Evolutionary conservation across 2,797 vertebrate species (phyloP).

Genomic region (Heterohyrax brucei): DNA sequence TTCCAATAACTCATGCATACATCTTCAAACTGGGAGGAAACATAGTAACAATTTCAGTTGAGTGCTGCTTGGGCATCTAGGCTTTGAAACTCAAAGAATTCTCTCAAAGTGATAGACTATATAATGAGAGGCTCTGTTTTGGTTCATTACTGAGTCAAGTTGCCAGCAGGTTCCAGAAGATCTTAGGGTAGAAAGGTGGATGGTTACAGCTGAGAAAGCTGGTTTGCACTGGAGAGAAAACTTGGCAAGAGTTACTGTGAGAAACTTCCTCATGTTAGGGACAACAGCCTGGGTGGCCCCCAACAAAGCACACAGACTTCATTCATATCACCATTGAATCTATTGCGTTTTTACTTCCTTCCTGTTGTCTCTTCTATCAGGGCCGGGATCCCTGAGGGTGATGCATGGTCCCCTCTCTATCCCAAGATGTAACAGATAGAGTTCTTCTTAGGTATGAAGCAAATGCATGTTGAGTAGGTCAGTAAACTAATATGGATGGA

Average conservation of each 20-base stretch:
- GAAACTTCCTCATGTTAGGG: neutral
- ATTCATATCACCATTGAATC: neutral
- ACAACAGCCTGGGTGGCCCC: fast-evolving
- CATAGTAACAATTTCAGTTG: too few species aligned
- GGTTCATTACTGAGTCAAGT: fast-evolving
- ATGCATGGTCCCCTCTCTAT: fast-evolving
- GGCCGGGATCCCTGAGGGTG: fast-evolving
- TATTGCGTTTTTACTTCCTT: neutral
- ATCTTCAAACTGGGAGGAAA: neutral
- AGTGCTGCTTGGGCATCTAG: neutral
- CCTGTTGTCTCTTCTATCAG: too few species aligned
- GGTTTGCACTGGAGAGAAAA: neutral
- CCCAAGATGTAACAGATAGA: neutral
- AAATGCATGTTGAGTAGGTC: fast-evolving
- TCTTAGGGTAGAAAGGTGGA: fast-evolving
- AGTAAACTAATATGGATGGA: fast-evolving
- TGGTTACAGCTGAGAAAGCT: fast-evolving
- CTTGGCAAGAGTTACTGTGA: neutral
- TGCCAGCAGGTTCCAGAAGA: neutral
- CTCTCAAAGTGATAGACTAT: fast-evolving
- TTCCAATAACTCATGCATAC: too few species aligned
- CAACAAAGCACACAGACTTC: fast-evolving
- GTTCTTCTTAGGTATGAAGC: neutral
- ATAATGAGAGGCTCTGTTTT: neutral
- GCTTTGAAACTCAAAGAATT: neutral